Evolutionary conservation across 35 echinoderm and acorn worm species (phyloP), one percentile per base, ranked within the genome.

Genomic region (Hemicentrotus pulcherrimus): DNA sequence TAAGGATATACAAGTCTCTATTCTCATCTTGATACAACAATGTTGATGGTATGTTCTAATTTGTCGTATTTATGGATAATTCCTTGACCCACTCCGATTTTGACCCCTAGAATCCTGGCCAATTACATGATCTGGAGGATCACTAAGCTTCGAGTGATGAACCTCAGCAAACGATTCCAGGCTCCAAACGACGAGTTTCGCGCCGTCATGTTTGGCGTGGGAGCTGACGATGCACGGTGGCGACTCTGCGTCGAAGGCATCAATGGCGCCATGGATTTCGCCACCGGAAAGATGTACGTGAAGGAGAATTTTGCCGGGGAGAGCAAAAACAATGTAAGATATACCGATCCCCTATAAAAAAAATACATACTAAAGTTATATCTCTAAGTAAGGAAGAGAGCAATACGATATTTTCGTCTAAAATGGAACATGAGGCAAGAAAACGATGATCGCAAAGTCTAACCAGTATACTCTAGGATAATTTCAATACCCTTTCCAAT

Each of bases 61-160:
- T n/a, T 12, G 9, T 55, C 15, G 1, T 10, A 55, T 55, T 55
- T 55, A 15, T 11, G 15, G 12, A 2, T 12, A 55, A 10, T 10
- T 55, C 10, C 9, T 24, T 41, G 86, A 94, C 88, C 16, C 9
- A 32, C 5, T 86, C 9, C 7, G 22, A 90, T 46, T 96, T 48
- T 94, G 35, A 41, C 96, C 86, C 0, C 32, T 47, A 97, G 97
- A 47, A 93, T 94, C 45, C 18, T 97, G 1, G 94, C 91, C 30
- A 98, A 98, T 60, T 98, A 98, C 92, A 95, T 98, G 55, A 41
- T 98, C 31, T 98, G 97, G 97, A 71, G 95, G 22, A 92, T 97
- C 14, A 94, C 94, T 2, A 96, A 95, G 59, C 32, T 22, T 9
- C 86, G 95, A 16, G 94, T 98, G 7, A 78, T 61, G 13, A 94